Evolutionary conservation across 2,797 vertebrate genomes (phyloP).

Genomic region (Sternotherus odoratus): DNA sequence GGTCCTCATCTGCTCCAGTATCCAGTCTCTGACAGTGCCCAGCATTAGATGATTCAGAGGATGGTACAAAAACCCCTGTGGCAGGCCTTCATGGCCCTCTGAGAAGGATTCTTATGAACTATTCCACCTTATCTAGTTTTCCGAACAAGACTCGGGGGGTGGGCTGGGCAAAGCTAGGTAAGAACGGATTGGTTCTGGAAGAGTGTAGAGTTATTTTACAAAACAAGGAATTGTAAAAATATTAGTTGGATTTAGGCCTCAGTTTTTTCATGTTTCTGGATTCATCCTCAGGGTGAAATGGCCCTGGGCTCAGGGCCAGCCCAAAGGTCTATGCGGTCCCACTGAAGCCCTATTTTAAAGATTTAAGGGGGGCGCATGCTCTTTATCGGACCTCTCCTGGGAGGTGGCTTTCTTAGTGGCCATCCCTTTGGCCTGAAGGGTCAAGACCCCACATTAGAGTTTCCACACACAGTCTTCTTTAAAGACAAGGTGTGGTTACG

Average conservation of each 20-base stretch:
- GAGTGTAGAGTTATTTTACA: neutral
- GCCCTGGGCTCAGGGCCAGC: neutral
- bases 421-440: too few relatives aligned
- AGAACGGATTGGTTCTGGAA: neutral
- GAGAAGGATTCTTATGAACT: too few relatives aligned
- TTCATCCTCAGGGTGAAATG: neutral
- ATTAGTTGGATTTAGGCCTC: neutral
- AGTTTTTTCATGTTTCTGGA: neutral
- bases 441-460: too few relatives aligned
- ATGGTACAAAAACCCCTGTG: rapidly evolving
- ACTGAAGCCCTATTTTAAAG: neutral
- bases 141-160: too few relatives aligned
- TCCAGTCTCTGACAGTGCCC: neutral
- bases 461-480: too few relatives aligned
- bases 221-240: neutral
- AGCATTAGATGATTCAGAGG: neutral
- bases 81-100: rapidly evolving
- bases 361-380: neutral
- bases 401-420: too few relatives aligned
- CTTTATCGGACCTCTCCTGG: too few relatives aligned
- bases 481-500: too few relatives aligned
- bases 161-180: neutral
- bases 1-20: too few relatives aligned
- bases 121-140: too few relatives aligned
- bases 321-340: too few relatives aligned